Evolutionary conservation across 2,113 vertebrate genomes (phyloP).

Genomic region (Nestor notabilis): DNA sequence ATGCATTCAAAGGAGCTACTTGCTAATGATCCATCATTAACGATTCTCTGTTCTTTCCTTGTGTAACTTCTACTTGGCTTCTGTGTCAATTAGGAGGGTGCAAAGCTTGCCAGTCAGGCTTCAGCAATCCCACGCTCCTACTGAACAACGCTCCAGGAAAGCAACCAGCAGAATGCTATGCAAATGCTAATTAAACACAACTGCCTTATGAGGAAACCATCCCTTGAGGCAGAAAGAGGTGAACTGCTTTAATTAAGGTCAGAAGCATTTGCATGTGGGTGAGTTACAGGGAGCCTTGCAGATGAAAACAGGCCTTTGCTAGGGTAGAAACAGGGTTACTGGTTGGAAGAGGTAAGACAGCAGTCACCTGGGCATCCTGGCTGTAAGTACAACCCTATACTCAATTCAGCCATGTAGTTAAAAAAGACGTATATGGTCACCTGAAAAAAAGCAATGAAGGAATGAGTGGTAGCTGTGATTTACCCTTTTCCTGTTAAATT

Average conservation of each 20-base stretch:
- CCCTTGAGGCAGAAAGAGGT: conserved; percentile 59
- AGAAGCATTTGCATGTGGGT: conserved; percentile 59
- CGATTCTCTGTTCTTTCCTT: conserved; percentile 62
- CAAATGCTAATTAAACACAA: conserved; percentile 72
- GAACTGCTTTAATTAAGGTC: conserved; percentile 69
- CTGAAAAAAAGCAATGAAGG: background rate
- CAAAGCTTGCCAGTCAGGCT: conserved; percentile 68
- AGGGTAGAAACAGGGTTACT: background rate
- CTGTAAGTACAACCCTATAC: background rate
- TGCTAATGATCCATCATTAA: conserved; percentile 70
- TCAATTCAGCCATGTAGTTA: background rate
- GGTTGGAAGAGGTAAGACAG: background rate
- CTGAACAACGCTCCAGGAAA: conserved; percentile 47
- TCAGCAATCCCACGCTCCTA: conserved; percentile 67
- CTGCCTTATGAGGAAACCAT: conserved; percentile 66
- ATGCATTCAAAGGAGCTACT: conserved; percentile 64
- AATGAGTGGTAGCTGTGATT: background rate
- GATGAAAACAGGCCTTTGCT: background rate
- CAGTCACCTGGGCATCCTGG: background rate
- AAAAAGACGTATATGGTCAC: background rate
- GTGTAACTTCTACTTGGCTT: conserved; percentile 69
- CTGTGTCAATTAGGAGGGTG: conserved; percentile 59
- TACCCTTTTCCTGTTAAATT: background rate
- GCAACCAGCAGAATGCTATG: conserved; percentile 62
- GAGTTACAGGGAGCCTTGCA: conserved; percentile 8